phyloP scores from a whole-genome alignment of 2,888 invertebrate genomes.

The Hypselothyrea guttata region DNA sequence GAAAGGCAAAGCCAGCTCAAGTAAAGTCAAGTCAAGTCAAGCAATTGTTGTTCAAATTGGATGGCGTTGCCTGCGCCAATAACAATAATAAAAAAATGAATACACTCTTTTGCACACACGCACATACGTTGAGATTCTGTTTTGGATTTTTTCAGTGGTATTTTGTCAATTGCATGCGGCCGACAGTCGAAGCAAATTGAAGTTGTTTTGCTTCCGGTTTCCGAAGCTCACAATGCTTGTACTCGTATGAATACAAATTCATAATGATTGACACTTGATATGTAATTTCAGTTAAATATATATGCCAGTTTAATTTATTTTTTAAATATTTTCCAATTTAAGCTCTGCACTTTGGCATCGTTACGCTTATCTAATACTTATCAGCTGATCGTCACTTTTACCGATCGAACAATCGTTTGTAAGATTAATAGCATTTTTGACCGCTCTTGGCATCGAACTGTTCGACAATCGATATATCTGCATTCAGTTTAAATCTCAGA shows the following conservation, averaged over 20 bases:
- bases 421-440: too few species aligned
- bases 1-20: slow-evolving; percentile 27
- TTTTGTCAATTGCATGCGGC: slow-evolving; percentile 48
- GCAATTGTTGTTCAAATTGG: slow-evolving; percentile 60
- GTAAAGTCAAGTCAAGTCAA: slow-evolving; percentile 37
- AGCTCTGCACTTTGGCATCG: too few species aligned
- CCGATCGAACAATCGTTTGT: too few species aligned
- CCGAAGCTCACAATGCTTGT: slow-evolving; percentile 15
- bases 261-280: slow-evolving; percentile 15
- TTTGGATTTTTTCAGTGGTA: slow-evolving; percentile 11
- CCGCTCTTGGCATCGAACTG: too few species aligned
- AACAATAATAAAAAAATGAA: slow-evolving; percentile 34
- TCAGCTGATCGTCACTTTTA: too few species aligned
- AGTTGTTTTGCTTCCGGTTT: slow-evolving; percentile 49
- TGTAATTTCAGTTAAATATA: too few species aligned
- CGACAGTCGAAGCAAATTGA: slow-evolving; percentile 32
- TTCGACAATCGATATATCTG: too few species aligned
- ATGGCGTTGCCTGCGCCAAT: slow-evolving; percentile 38
- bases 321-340: too few species aligned
- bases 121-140: not conserved
- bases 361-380: too few species aligned
- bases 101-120: slow-evolving; percentile 3
- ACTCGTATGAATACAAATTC: slow-evolving; percentile 28
- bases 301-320: too few species aligned
- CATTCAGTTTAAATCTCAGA: too few species aligned